Evolutionary conservation across 2,797 vertebrate species (phyloP).

Genomic region (Oreochromis grahami): DNA sequence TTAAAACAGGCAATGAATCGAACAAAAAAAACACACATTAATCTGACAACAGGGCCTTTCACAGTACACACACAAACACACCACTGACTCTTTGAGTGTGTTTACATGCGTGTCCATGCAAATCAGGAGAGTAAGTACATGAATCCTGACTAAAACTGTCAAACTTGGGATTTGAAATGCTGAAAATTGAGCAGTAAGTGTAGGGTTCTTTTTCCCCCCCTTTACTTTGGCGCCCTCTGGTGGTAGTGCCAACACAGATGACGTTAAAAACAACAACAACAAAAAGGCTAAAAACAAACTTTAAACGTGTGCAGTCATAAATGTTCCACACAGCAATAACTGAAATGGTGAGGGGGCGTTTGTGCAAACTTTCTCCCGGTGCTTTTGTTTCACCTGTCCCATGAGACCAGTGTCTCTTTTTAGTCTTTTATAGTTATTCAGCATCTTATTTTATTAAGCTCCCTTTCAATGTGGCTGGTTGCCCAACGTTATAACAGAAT

Average conservation of each 20-base stretch:
- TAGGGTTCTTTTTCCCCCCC: neutral
- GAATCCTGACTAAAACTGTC: neutral
- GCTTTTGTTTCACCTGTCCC: neutral
- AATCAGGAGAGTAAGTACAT: neutral
- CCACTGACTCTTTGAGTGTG: constrained; percentile 8
- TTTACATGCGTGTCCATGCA: constrained; percentile 22
- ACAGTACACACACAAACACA: neutral
- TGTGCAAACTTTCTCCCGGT: neutral
- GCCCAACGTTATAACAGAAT: neutral
- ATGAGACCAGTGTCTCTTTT: neutral
- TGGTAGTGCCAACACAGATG: neutral
- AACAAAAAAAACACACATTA: neutral
- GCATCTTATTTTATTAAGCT: neutral
- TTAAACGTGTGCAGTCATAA: neutral
- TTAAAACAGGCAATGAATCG: neutral
- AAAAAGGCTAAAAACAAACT: neutral
- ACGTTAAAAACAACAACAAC: neutral
- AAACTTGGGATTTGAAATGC: neutral
- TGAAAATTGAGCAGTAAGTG: neutral
- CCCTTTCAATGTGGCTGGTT: neutral
- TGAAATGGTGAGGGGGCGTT: neutral
- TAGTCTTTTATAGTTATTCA: neutral
- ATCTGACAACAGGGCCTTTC: neutral
- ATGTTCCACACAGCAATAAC: neutral
- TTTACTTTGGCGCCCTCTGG: neutral